Evolutionary conservation across 2,113 vertebrate genomes (phyloP).

Genomic region (Scatophagus argus): DNA sequence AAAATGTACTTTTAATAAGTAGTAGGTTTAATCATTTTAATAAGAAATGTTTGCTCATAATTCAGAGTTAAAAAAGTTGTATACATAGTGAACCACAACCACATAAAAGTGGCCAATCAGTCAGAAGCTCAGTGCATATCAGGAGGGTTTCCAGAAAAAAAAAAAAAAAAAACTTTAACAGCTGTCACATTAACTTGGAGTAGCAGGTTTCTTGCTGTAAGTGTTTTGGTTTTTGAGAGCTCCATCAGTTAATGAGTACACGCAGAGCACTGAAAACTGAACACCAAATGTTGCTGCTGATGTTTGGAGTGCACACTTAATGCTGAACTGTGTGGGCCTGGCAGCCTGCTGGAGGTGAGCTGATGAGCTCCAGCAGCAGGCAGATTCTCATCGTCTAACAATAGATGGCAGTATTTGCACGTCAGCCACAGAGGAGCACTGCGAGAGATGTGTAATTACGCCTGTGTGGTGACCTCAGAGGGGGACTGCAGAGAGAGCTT

Average conservation of each 20-base stretch:
- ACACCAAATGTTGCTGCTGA: constrained; percentile 22
- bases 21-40: too few relatives aligned
- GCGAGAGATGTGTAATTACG: constrained; percentile 52
- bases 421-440: background rate
- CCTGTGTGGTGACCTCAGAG: constrained; percentile 65
- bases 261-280: background rate
- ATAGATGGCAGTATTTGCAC: constrained; percentile 79
- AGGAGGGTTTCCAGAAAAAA: background rate
- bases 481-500: constrained; percentile 67
- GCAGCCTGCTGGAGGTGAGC: constrained; percentile 5
- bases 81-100: background rate
- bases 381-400: constrained; percentile 17
- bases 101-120: background rate
- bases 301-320: constrained; percentile 24
- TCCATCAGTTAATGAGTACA: constrained; percentile 10
- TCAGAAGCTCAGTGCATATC: background rate
- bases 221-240: background rate
- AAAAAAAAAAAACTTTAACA: background rate
- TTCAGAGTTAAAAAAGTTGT: background rate
- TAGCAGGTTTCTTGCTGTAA: background rate
- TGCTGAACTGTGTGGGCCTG: constrained; percentile 36
- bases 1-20: background rate
- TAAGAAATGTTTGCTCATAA: background rate
- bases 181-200: background rate
- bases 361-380: background rate